These are phyloP conservation scores for Larimichthys polyactis DNA, from an alignment of 2,113 vertebrate species.

Conservation along the genomic window DNA sequence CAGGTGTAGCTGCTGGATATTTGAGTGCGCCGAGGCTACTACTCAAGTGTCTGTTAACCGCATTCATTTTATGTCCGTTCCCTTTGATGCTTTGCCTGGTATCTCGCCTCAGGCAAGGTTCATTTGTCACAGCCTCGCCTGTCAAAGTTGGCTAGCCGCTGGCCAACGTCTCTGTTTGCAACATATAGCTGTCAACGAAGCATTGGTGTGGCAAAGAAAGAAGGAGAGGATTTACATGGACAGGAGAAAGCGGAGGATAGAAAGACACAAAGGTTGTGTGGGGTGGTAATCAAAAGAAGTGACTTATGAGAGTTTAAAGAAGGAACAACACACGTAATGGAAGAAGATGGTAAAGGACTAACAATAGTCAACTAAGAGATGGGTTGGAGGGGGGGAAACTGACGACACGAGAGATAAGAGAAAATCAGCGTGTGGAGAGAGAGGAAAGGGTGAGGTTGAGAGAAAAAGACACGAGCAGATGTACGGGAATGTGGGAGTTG, in stretches of 20 bases:
- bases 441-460: conserved; percentile 59
- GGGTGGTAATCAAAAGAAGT: neutral
- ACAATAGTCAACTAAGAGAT: conserved; percentile 16
- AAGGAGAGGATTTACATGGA: neutral
- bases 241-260: neutral
- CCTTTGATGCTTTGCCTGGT: conserved; percentile 40
- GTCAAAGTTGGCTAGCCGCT: neutral
- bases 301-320: neutral
- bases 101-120: conserved; percentile 11
- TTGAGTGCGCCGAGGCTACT: conserved; percentile 8
- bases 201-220: neutral
- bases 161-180: conserved; percentile 31
- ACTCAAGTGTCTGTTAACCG: conserved; percentile 9
- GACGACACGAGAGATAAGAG: conserved; percentile 22
- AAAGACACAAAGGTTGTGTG: conserved; percentile 13
- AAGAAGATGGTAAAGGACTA: neutral
- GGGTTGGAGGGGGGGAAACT: neutral
- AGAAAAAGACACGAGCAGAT: conserved; percentile 39
- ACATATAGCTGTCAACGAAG: neutral
- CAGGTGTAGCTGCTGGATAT: conserved; percentile 8
- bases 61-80: conserved; percentile 16
- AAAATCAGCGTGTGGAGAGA: conserved; percentile 30
- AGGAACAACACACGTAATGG: neutral
- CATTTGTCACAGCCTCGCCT: conserved; percentile 19
- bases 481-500: conserved; percentile 50